Evolutionary conservation across 2,888 invertebrate genomes (phyloP).

Genomic region (Paralinhomoeus sp.): DNA sequence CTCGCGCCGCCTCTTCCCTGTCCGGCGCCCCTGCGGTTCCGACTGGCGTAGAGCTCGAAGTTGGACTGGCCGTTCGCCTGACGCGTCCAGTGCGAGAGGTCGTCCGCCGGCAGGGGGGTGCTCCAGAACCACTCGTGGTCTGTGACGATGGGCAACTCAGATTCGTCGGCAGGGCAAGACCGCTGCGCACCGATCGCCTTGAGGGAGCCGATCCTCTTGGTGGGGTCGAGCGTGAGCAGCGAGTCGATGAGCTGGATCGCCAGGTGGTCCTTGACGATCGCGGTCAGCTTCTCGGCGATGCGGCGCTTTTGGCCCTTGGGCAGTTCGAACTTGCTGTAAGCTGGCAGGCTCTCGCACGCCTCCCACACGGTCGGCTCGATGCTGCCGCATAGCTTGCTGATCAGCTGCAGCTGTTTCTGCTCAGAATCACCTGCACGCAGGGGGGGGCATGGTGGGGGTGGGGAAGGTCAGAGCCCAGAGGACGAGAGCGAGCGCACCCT

Average conservation of each 20-base stretch:
- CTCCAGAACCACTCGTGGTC: constrained; percentile 98
- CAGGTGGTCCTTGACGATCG: constrained; percentile 59
- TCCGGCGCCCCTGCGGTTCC: constrained; percentile 40
- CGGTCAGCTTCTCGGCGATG: constrained; percentile 38
- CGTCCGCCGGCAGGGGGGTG: constrained; percentile 59
- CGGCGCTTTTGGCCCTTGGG: constrained; percentile 52
- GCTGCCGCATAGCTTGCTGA: constrained; percentile 83
- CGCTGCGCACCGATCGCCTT: constrained; percentile 26
- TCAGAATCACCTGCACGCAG: constrained; percentile 86
- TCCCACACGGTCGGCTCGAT: constrained; percentile 59
- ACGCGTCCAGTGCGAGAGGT: constrained; percentile 27
- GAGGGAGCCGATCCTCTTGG: constrained; percentile 63
- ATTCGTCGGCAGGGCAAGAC: not conserved
- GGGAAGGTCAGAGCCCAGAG: constrained; percentile 7
- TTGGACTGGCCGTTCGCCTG: constrained; percentile 24
- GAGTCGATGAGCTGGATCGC: constrained; percentile 81
- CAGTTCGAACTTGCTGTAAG: constrained; percentile 64
- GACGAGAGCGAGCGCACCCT: too few species aligned
- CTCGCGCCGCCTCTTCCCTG: too few species aligned
- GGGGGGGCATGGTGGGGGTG: too few species aligned
- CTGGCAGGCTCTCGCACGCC: constrained; percentile 62
- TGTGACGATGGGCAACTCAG: constrained; percentile 36
- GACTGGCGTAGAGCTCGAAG: constrained; percentile 28
- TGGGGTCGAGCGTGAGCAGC: constrained; percentile 67
- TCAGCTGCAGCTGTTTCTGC: constrained; percentile 76